Conservation (phyloP, 2,888 invertebrate species). For the Drosophila anomalata region DNA sequence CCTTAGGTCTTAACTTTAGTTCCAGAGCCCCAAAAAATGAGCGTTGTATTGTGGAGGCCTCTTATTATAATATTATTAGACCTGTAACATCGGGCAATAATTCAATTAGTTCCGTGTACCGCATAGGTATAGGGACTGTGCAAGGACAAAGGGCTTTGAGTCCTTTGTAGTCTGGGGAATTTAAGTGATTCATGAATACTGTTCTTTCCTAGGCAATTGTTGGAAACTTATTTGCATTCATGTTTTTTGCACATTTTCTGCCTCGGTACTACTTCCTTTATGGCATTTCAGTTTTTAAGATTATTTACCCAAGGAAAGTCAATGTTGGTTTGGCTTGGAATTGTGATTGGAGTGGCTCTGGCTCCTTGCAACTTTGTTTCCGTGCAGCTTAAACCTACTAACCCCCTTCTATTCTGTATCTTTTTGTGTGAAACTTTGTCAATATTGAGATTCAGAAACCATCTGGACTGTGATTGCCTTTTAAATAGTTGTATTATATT, state of each 20-base stretch:
- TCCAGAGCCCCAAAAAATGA: neutral
- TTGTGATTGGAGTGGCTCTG: constrained; percentile 1
- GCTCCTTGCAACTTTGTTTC: constrained; percentile 27
- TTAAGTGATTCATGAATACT: constrained; percentile 16
- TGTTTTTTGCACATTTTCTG: constrained; percentile 47
- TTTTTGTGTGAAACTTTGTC: constrained; percentile 14
- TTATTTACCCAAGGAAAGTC: constrained; percentile 70
- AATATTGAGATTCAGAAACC: constrained; percentile 20
- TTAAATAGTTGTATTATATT: constrained; percentile 27
- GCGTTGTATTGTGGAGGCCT: constrained; percentile 15
- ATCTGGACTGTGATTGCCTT: neutral
- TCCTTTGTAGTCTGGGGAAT: constrained; percentile 11
- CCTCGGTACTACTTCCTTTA: constrained; percentile 60
- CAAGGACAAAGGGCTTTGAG: constrained; percentile 7
- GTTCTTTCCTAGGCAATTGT: constrained; percentile 52
- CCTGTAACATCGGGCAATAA: constrained; percentile 53
- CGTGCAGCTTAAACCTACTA: constrained; percentile 27
- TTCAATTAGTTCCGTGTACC: constrained; percentile 61
- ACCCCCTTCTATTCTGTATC: neutral
- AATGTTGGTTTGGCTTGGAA: constrained; percentile 48
- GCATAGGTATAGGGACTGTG: constrained; percentile 13
- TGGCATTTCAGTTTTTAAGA: constrained; percentile 69
- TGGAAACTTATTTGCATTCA: constrained; percentile 70
- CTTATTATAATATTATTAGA: constrained; percentile 28
- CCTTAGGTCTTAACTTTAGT: constrained; percentile 12